Percentiles rank a stretch among this genome's conserved stretches.
phyloP scores from a whole-genome alignment of 2,888 invertebrate genomes.

The Lottia scabra region DNA sequence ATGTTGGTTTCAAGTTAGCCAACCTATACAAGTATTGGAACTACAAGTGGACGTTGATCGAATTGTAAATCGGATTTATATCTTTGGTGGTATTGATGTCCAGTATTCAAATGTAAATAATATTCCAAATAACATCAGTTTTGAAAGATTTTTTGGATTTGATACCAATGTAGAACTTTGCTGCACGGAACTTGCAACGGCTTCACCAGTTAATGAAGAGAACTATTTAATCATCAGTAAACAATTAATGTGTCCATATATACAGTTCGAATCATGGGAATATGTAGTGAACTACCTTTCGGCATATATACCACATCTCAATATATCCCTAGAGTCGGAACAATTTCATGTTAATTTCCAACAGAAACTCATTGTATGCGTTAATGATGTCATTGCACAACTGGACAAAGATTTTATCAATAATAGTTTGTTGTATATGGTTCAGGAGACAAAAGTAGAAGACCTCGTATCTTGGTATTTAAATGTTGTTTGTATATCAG shows the following conservation, averaged over 20 bases:
- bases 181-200: neutral
- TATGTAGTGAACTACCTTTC: neutral
- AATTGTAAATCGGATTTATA: neutral
- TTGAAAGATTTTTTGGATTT: neutral
- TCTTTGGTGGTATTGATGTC: neutral
- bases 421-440: neutral
- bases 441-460: neutral
- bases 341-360: constrained; percentile 6
- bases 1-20: neutral
- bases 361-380: constrained; percentile 10
- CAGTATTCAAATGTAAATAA: neutral
- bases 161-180: constrained; percentile 8
- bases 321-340: constrained; percentile 10
- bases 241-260: constrained; percentile 10
- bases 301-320: constrained; percentile 2
- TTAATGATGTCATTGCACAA: neutral
- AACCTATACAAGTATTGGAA: neutral
- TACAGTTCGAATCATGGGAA: constrained; percentile 5
- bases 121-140: neutral
- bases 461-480: constrained; percentile 10
- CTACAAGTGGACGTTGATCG: neutral
- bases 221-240: constrained; percentile 3
- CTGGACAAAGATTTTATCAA: neutral
- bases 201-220: neutral
- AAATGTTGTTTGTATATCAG: constrained; percentile 18